phyloP scores from a whole-genome alignment of 2,888 invertebrate genomes.

The Caenorhabditis imperialis region DNA sequence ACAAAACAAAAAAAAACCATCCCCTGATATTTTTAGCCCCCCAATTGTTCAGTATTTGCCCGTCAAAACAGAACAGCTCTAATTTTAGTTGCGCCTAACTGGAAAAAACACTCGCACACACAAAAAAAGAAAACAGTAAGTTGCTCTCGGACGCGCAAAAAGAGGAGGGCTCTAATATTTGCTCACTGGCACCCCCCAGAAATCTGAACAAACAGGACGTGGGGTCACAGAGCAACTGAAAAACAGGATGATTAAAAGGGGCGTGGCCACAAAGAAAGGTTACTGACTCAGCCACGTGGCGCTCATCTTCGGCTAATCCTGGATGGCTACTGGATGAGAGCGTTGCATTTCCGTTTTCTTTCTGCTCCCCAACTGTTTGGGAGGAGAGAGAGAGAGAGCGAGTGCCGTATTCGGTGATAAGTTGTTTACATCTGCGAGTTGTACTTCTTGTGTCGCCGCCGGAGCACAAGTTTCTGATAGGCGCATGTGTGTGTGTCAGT shows the following conservation, averaged over 20 bases:
- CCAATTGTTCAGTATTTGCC: slow-evolving; percentile 38
- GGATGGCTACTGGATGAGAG: background rate
- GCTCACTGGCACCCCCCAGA: slow-evolving; percentile 25
- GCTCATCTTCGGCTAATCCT: too few relatives aligned
- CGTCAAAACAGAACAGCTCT: slow-evolving; percentile 51
- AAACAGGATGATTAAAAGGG: slow-evolving; percentile 16
- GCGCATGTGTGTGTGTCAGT: too few relatives aligned
- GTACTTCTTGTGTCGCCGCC: too few relatives aligned
- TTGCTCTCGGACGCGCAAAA: slow-evolving; percentile 41
- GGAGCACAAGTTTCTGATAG: slow-evolving; percentile 37
- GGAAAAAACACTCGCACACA: slow-evolving; percentile 19
- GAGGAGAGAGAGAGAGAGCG: too few relatives aligned
- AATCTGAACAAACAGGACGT: slow-evolving; percentile 40
- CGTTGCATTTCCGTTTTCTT: slow-evolving; percentile 4
- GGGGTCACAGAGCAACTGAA: slow-evolving; percentile 7
- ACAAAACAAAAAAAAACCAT: slow-evolving; percentile 1
- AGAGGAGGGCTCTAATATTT: slow-evolving; percentile 25
- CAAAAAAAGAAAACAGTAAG: slow-evolving; percentile 39
- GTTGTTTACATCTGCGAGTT: too few relatives aligned
- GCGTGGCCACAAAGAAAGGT: background rate
- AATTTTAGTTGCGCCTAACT: slow-evolving; percentile 48
- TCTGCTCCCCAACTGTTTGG: slow-evolving; percentile 46
- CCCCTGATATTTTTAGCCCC: background rate
- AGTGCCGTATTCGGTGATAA: slow-evolving; percentile 47
- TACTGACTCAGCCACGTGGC: too few relatives aligned